Base-by-base conservation (phyloP, 2,888 invertebrate genomes). In the Caenorhabditis uteleia region DNA sequence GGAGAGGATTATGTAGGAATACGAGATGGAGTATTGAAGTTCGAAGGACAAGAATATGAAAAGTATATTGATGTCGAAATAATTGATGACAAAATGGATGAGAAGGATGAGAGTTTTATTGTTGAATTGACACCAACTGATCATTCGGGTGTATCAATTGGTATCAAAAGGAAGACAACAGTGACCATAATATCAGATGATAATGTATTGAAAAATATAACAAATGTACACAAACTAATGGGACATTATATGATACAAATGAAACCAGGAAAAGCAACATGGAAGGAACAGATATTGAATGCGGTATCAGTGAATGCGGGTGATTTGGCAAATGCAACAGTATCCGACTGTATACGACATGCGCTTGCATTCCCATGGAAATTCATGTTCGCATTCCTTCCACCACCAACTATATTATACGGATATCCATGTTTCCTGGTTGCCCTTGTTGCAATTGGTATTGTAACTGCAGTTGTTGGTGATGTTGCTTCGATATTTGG, bases 81-180 rank as follows among this genome's bases (percentile, higher is more conserved):
- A 56, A 84, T 86, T 25, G 87, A 88, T 73, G 88, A 88, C 70
- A 84, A 86, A 84, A 84, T 86, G 51, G 86, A 87, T 14, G 88
- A 88, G 75, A 88, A 88, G 79, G 88, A 88, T 76, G 88, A 88
- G 75, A 87, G 87, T 65, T 88, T 88, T 82, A 87, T 87, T 72
- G 82, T 88, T 18, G 87, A 87, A 61, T 74, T 76, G 14, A 27
- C 47, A 29, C 45, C 53, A 27, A 34, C 48, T 26, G 65, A 67
- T 33, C 55, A 50, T 10, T 20, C 46, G 27, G 85, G 85, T 5
- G 87, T 87, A 0, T 82, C 80, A 42, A 74, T 87, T 16, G 87
- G 87, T 23, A 34, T 40, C 6, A 59, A 59, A 20, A 54, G 56
- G 20, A 82, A 85, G 61, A 84, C 85, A 20, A 86, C 86, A 20